Conservation (phyloP, 2,888 invertebrate species). For the Melanargia galathea region DNA sequence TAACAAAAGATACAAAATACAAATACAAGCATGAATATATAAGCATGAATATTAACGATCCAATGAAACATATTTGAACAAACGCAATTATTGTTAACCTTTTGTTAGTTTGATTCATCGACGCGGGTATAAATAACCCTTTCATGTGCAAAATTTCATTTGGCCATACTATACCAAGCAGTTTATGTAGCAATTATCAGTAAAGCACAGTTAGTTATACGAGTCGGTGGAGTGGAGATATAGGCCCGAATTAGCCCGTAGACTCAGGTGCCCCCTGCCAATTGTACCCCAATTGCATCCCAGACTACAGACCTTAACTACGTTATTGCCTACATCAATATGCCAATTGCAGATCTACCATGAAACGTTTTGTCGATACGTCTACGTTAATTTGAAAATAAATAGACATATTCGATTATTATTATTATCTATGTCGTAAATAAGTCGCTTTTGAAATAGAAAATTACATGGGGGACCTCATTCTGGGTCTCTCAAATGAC, state of each 20-base stretch:
- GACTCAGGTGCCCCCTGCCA: slow-evolving; percentile 25
- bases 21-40: neutral
- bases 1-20: too few species aligned
- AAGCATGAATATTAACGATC: neutral
- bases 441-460: neutral
- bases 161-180: neutral
- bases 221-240: slow-evolving; percentile 8
- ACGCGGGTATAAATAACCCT: too few species aligned
- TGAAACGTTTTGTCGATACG: slow-evolving; percentile 12
- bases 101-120: slow-evolving; percentile 1
- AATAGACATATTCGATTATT: too few species aligned
- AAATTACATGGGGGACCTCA: too few species aligned
- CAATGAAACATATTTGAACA: neutral
- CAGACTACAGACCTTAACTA: slow-evolving; percentile 24
- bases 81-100: neutral
- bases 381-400: neutral
- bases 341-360: slow-evolving; percentile 20
- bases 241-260: slow-evolving; percentile 21
- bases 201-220: slow-evolving; percentile 5
- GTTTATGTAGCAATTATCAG: slow-evolving; percentile 22
- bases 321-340: slow-evolving; percentile 26
- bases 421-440: too few species aligned
- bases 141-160: neutral
- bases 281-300: slow-evolving; percentile 25
- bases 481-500: too few species aligned